Conservation (phyloP, 2,113 vertebrate species). For the Corythoichthys intestinalis region DNA sequence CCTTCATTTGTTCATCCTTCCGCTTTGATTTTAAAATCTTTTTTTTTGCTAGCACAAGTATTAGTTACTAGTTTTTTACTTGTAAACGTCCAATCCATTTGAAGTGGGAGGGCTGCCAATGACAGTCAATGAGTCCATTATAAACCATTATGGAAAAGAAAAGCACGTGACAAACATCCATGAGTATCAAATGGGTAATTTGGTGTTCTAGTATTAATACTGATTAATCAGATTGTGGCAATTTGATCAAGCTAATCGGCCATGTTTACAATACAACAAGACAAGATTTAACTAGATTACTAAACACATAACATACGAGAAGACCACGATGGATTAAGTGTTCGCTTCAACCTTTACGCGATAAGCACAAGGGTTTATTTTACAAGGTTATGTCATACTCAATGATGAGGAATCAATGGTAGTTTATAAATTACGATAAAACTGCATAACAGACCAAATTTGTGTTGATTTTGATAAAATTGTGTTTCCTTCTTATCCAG, state of each 20-base stretch:
- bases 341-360: conserved; percentile 3
- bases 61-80: no score
- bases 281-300: conserved; percentile 42
- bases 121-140: no score
- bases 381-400: background rate
- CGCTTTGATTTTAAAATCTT: no score
- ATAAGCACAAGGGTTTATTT: background rate
- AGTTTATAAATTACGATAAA: background rate
- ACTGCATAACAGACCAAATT: background rate
- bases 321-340: conserved; percentile 22
- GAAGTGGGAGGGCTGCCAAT: no score
- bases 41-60: no score
- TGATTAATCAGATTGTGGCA: conserved; percentile 45
- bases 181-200: no score
- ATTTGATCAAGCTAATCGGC: conserved; percentile 35
- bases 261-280: conserved; percentile 23
- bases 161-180: no score
- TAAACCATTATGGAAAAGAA: no score
- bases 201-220: conserved; percentile 29
- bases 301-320: conserved; percentile 7
- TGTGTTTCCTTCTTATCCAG: conserved; percentile 54
- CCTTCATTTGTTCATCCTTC: no score
- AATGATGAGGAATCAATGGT: background rate
- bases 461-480: background rate
- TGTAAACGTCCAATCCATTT: no score